Conservation (phyloP, 2,113 vertebrate species). For the Gasterosteus nipponicus region DNA sequence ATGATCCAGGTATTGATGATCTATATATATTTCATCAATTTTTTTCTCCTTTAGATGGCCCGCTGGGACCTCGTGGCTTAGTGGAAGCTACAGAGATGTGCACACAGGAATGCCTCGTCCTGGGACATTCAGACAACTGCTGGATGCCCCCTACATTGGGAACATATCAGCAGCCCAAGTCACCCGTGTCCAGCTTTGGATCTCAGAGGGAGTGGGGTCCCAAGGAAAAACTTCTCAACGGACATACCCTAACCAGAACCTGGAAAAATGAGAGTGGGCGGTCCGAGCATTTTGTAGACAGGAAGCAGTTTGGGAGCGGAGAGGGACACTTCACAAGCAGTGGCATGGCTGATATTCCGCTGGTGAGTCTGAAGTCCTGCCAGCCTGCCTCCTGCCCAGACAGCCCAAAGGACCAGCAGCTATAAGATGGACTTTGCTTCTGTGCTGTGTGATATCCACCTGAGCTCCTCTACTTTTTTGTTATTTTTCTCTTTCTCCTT, state of each 20-base stretch:
- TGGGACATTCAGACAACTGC: conserved; percentile 99
- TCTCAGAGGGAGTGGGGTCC: conserved; percentile 93
- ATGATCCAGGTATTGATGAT: background rate
- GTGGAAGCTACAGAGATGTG: conserved; percentile 99
- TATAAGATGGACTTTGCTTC: conserved; percentile 84
- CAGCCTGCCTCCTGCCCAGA: conserved; percentile 89
- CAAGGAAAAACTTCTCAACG: conserved; percentile 98
- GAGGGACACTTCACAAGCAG: conserved; percentile 92
- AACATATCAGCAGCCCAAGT: conserved; percentile 93
- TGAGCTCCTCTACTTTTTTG: conserved; percentile 32
- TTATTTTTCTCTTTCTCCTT: conserved; percentile 48
- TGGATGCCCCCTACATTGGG: conserved; percentile 97
- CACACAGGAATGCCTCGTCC: conserved; percentile 96
- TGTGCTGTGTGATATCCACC: conserved; percentile 44
- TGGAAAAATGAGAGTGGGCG: conserved; percentile 94
- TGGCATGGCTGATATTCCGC: conserved; percentile 93
- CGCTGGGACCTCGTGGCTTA: conserved; percentile 93
- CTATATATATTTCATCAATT: background rate
- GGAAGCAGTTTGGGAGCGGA: conserved; percentile 91
- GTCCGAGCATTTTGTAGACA: conserved; percentile 93
- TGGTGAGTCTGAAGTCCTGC: conserved; percentile 96
- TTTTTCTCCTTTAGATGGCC: conserved; percentile 84
- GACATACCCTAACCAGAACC: conserved; percentile 93
- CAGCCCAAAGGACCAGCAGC: conserved; percentile 97
- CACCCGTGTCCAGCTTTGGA: conserved; percentile 92